Evolutionary conservation across 2,797 vertebrate genomes (phyloP).

Genomic region (Phrynocephalus forsythii): DNA sequence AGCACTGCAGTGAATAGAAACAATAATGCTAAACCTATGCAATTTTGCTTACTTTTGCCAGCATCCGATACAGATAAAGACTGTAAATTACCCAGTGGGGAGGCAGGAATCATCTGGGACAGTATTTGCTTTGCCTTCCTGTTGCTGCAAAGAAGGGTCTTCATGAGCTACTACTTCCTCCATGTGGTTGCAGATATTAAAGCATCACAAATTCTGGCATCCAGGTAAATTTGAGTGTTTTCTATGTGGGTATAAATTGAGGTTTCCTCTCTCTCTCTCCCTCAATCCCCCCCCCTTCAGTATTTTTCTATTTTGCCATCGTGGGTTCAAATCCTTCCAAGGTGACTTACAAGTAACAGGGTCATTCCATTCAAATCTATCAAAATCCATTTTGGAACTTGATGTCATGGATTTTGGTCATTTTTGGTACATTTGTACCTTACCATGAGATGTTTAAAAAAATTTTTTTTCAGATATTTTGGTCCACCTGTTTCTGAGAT

Average conservation of each 20-base stretch:
- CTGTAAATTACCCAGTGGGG: conserved; percentile 89
- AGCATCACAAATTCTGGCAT: conserved; percentile 96
- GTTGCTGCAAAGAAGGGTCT: conserved; percentile 95
- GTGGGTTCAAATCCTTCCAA: no score
- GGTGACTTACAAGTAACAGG: no score
- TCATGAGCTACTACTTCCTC: conserved; percentile 99
- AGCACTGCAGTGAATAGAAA: conserved; percentile 2
- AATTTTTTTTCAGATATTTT: no score
- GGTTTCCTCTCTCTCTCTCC: neutral
- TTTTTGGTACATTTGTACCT: no score
- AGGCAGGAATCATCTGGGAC: conserved; percentile 99
- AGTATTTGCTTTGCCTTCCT: conserved; percentile 98
- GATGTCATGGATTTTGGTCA: no score
- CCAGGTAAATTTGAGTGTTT: conserved; percentile 82
- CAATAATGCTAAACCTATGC: conserved; percentile 19
- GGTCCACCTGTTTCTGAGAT: no score
- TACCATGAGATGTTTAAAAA: no score
- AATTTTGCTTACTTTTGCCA: conserved; percentile 57
- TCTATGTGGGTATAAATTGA: neutral
- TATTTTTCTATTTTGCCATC: no score
- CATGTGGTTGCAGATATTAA: conserved; percentile 98
- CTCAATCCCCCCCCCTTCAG: no score
- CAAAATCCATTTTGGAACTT: no score
- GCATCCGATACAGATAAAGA: conserved; percentile 70
- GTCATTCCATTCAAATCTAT: no score